Conservation (phyloP, 2,888 invertebrate genomes). For the Lasioglossum malachurum region DNA sequence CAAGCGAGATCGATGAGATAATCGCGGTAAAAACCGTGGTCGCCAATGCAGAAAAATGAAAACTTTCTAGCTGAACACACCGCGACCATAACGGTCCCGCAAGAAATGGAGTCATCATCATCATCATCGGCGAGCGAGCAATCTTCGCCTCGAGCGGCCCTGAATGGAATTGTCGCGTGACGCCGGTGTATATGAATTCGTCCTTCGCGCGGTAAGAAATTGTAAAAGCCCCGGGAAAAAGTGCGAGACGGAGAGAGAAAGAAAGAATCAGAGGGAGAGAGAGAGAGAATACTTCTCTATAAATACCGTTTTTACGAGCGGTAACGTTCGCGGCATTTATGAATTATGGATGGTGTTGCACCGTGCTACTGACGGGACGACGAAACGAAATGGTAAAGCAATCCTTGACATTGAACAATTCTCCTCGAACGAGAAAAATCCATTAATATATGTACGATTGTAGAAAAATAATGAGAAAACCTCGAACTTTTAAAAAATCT, state of each 20-base stretch:
- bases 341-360: conserved; percentile 49
- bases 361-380: not conserved
- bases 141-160: conserved; percentile 32
- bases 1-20: conserved; percentile 5
- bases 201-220: conserved; percentile 52
- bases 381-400: not conserved
- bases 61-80: conserved; percentile 17
- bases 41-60: conserved; percentile 4
- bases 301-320: conserved; percentile 49
- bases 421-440: not conserved
- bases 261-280: not conserved
- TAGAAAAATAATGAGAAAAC: not conserved
- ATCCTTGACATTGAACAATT: not conserved
- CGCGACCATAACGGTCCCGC: not conserved
- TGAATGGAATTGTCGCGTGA: conserved; percentile 56
- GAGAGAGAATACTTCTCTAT: conserved; percentile 43
- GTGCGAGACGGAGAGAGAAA: not conserved
- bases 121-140: conserved; percentile 16
- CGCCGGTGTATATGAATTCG: conserved; percentile 50
- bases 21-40: not conserved
- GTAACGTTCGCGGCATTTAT: conserved; percentile 53
- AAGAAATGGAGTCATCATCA: conserved; percentile 35
- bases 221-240: conserved; percentile 43
- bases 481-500: not conserved
- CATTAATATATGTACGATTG: not conserved